Percentiles rank a stretch among this genome's conserved stretches.
These are phyloP conservation scores for Chironomus tentans DNA, from an alignment of 2,888 invertebrate genomes.

Conservation along the genomic window DNA sequence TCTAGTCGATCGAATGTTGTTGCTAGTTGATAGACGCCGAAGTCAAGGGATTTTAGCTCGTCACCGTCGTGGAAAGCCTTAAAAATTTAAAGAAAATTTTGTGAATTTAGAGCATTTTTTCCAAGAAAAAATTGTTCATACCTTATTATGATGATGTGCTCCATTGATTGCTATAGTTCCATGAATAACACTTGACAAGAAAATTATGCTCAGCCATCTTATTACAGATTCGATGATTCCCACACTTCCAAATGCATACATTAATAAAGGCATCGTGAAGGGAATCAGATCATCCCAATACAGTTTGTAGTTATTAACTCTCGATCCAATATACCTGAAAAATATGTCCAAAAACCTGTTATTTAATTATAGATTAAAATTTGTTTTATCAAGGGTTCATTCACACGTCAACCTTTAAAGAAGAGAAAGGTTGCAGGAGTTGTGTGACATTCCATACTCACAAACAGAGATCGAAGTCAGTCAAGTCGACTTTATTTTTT, in stretches of 20 bases:
- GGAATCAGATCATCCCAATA: constrained; percentile 41
- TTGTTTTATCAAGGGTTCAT: no score
- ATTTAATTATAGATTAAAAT: no score
- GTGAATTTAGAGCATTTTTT: no score
- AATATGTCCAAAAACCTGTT: not conserved
- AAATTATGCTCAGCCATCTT: constrained; percentile 48
- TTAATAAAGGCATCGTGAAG: constrained; percentile 41
- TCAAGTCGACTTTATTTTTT: no score
- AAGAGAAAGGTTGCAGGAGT: no score
- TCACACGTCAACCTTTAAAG: no score
- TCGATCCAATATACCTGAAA: not conserved
- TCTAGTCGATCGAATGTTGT: constrained; percentile 62
- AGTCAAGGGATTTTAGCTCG: constrained; percentile 50
- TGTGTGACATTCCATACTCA: no score
- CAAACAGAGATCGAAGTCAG: no score
- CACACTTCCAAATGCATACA: constrained; percentile 39
- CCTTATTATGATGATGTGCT: constrained; percentile 63
- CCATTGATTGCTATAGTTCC: constrained; percentile 57
- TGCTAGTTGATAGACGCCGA: constrained; percentile 69
- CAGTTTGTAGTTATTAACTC: not conserved
- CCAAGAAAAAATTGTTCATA: no score
- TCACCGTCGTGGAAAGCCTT: constrained; percentile 71
- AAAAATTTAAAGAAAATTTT: not conserved
- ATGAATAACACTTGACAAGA: constrained; percentile 52
- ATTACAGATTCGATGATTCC: constrained; percentile 33